These are phyloP conservation scores for Phasia obesa DNA, from an alignment of 2,888 invertebrate species.

Conservation along the genomic window DNA sequence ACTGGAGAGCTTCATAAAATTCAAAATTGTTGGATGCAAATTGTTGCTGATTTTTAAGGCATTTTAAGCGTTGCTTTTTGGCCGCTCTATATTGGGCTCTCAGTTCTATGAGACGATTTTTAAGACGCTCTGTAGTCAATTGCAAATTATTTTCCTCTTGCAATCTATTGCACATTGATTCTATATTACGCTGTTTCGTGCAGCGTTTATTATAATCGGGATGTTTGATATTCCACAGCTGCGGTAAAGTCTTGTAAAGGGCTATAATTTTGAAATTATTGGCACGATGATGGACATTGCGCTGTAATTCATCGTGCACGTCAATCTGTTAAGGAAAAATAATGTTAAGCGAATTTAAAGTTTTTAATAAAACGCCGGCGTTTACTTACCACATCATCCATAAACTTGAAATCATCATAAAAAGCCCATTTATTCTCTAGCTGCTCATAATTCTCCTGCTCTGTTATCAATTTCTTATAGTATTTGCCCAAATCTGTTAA, in stretches of 20 bases:
- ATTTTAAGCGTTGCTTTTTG: slow-evolving; percentile 74
- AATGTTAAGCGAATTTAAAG: not conserved
- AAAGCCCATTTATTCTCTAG: slow-evolving; percentile 74
- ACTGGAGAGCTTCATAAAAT: slow-evolving; percentile 75
- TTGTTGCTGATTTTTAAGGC: slow-evolving; percentile 69
- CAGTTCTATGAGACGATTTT: slow-evolving; percentile 76
- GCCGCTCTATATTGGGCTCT: slow-evolving; percentile 76
- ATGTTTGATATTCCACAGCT: slow-evolving; percentile 77
- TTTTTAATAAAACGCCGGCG: not conserved
- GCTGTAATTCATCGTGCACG: slow-evolving; percentile 72
- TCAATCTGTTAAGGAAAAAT: slow-evolving; percentile 38
- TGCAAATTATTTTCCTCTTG: slow-evolving; percentile 76
- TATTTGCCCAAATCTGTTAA: slow-evolving; percentile 77
- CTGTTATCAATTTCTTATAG: slow-evolving; percentile 74
- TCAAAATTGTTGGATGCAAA: slow-evolving; percentile 74
- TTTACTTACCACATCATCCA: slow-evolving; percentile 75
- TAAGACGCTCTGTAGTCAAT: slow-evolving; percentile 76
- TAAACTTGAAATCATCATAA: slow-evolving; percentile 76
- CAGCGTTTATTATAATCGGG: slow-evolving; percentile 77
- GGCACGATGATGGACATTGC: slow-evolving; percentile 73
- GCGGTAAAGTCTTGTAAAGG: slow-evolving; percentile 75
- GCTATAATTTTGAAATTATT: slow-evolving; percentile 77
- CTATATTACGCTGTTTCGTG: slow-evolving; percentile 75
- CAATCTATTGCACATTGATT: slow-evolving; percentile 75
- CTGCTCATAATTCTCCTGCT: slow-evolving; percentile 36